phyloP scores from a whole-genome alignment of 2,888 invertebrate genomes.

The Drosophila fulvimacula region DNA sequence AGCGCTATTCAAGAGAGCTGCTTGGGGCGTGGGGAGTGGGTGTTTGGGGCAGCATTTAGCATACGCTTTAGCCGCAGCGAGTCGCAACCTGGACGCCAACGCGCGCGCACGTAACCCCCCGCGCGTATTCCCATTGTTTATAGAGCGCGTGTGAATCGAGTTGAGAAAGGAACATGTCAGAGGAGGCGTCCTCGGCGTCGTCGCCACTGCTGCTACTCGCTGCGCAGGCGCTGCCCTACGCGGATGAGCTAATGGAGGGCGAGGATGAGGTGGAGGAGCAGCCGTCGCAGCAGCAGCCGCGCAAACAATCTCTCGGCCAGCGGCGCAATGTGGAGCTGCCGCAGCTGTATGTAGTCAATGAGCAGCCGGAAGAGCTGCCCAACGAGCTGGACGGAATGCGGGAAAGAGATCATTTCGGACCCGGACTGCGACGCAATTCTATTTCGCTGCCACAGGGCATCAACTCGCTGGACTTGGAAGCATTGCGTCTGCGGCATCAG shows the following conservation, averaged over 20 bases:
- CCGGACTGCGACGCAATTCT: slow-evolving; percentile 88
- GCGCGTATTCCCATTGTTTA: background rate
- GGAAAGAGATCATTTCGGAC: slow-evolving; percentile 49
- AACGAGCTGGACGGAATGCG: slow-evolving; percentile 11
- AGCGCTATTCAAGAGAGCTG: slow-evolving; percentile 6
- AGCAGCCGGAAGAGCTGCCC: slow-evolving; percentile 28
- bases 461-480: slow-evolving; percentile 88
- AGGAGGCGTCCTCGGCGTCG: slow-evolving; percentile 1
- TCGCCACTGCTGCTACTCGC: slow-evolving; percentile 28
- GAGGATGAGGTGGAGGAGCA: background rate
- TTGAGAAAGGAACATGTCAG: slow-evolving; percentile 27
- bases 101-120: slow-evolving; percentile 40
- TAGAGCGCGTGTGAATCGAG: background rate
- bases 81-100: slow-evolving; percentile 53
- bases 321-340: slow-evolving; percentile 65
- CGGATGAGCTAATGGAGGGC: slow-evolving; percentile 48
- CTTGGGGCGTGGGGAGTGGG: background rate
- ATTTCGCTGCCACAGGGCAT: slow-evolving; percentile 90
- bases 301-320: slow-evolving; percentile 50
- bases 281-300: background rate
- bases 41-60: slow-evolving; percentile 20
- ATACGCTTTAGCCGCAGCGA: slow-evolving; percentile 25
- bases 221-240: slow-evolving; percentile 64
- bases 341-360: slow-evolving; percentile 59
- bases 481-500: slow-evolving; percentile 85